A percentile compares a stretch with the other conserved stretches of the same genome.
These are phyloP conservation scores for Gari tellinella DNA, from an alignment of 2,888 invertebrate genomes.

Conservation along the genomic window DNA sequence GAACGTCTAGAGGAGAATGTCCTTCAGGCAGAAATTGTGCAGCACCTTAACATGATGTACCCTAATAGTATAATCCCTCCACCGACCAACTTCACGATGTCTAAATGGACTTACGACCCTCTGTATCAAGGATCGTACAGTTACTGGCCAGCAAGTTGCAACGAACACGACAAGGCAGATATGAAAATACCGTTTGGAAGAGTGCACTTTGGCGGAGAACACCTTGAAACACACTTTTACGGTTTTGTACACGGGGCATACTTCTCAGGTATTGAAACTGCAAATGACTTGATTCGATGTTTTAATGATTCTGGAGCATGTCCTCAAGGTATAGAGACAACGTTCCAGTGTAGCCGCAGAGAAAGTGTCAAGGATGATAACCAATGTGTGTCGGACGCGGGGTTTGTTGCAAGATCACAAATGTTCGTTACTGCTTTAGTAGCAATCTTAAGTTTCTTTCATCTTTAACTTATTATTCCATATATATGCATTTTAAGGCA, in stretches of 20 bases:
- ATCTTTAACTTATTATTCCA: too few species aligned
- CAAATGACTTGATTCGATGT: neutral
- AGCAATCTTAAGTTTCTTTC: too few species aligned
- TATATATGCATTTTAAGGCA: too few species aligned
- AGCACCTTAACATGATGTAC: slow-evolving; percentile 34
- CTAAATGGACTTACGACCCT: slow-evolving; percentile 37
- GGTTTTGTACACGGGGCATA: slow-evolving; percentile 4
- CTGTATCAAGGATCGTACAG: slow-evolving; percentile 39
- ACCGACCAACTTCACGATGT: slow-evolving; percentile 22
- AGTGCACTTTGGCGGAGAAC: slow-evolving; percentile 57
- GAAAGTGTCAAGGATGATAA: too few species aligned
- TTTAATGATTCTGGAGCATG: too few species aligned
- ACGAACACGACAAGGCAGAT: slow-evolving; percentile 8
- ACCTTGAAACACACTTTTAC: neutral
- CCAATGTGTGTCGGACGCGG: too few species aligned
- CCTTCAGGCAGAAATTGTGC: slow-evolving; percentile 33
- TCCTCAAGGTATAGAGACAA: too few species aligned
- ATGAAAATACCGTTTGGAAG: slow-evolving; percentile 41
- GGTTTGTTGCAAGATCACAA: too few species aligned
- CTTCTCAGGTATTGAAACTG: neutral
- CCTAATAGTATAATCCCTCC: slow-evolving; percentile 3
- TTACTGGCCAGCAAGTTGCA: slow-evolving; percentile 48
- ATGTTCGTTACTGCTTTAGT: too few species aligned
- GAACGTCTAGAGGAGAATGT: slow-evolving; percentile 20
- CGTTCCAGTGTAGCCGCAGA: too few species aligned